Percentiles rank a stretch among this genome's conserved stretches.
Conservation (phyloP, 2,113 vertebrate genomes). For the Ageneiosus marmoratus region DNA sequence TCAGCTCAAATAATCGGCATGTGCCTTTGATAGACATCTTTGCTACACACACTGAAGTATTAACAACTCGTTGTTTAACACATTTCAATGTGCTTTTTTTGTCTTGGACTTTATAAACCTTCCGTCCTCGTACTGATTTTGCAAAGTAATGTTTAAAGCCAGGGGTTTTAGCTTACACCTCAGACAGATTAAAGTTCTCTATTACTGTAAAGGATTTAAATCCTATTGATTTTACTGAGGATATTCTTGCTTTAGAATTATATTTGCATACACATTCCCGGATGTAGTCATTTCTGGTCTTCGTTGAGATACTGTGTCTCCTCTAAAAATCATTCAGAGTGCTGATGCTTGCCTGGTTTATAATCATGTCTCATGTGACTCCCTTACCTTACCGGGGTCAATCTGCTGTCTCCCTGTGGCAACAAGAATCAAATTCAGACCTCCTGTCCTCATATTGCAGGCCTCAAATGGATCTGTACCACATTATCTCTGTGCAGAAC, state of each 20-base stretch:
- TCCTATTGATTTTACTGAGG: not conserved
- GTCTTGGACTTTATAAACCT: not conserved
- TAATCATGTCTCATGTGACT: not conserved
- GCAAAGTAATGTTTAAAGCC: not conserved
- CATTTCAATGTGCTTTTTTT: not conserved
- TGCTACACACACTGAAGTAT: not conserved
- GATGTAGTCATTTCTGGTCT: no score
- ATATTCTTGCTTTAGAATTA: not conserved
- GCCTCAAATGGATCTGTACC: not conserved
- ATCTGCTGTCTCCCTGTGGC: not conserved
- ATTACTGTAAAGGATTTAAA: not conserved
- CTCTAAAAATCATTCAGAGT: not conserved
- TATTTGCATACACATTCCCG: not conserved
- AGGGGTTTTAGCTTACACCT: not conserved
- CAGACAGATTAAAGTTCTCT: not conserved
- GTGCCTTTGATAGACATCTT: not conserved
- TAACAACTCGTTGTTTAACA: not conserved
- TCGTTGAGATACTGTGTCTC: not conserved
- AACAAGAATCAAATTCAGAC: not conserved
- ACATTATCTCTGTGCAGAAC: not conserved
- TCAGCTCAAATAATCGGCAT: not conserved
- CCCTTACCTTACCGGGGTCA: not conserved
- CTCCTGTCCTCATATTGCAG: not conserved
- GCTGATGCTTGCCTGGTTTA: constrained; percentile 1
- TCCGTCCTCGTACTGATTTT: not conserved